These are phyloP conservation scores for Conus ventricosus DNA, from an alignment of 1,140 invertebrate species.

Conservation along the genomic window DNA sequence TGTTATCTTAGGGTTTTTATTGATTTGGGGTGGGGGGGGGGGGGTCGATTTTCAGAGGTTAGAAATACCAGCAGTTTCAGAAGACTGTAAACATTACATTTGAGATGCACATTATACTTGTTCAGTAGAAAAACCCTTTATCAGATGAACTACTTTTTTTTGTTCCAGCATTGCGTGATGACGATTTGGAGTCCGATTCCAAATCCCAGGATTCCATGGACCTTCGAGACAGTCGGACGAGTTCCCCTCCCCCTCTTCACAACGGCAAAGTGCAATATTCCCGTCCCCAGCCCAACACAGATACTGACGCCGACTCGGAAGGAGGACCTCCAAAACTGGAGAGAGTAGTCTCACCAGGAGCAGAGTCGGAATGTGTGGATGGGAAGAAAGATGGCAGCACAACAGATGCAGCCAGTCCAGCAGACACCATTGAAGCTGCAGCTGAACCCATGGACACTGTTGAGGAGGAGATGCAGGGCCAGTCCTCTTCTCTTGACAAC, in stretches of 20 bases:
- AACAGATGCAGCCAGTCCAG: neutral
- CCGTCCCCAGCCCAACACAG: neutral
- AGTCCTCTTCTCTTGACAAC: constrained; percentile 29
- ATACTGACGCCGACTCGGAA: constrained; percentile 25
- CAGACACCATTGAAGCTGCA: constrained; percentile 4
- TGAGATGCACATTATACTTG: too few species aligned
- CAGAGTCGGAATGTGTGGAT: neutral
- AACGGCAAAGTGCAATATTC: constrained; percentile 30
- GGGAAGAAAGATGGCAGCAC: neutral
- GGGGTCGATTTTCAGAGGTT: too few species aligned
- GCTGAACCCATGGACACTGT: constrained; percentile 2
- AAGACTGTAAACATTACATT: too few species aligned
- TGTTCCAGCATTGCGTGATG: constrained; percentile 18
- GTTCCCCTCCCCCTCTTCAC: constrained; percentile 28
- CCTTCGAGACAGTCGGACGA: neutral
- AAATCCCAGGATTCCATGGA: constrained; percentile 43
- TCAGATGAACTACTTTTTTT: neutral
- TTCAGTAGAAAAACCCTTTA: neutral
- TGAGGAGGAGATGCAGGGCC: neutral
- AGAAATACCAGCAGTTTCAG: too few species aligned
- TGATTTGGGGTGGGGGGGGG: neutral
- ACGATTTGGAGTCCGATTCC: constrained; percentile 38
- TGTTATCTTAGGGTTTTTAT: neutral
- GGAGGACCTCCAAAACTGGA: constrained; percentile 19
- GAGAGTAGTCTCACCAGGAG: neutral